These are phyloP conservation scores for Enteromius radiatus DNA, from an alignment of 2,797 vertebrate species.

Conservation along the genomic window DNA sequence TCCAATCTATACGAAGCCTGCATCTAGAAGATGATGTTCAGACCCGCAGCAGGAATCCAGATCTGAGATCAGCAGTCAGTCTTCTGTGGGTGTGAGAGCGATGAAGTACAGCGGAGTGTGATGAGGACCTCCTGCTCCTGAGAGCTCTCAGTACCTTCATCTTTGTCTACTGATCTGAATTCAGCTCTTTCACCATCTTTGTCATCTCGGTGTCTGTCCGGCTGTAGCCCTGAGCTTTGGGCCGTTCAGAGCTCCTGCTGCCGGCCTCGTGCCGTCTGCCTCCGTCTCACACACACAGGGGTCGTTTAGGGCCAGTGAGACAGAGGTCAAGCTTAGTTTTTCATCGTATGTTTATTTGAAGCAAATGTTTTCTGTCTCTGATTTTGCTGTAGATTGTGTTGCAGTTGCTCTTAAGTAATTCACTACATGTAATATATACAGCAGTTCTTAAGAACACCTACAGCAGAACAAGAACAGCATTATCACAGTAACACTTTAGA, in stretches of 20 bases:
- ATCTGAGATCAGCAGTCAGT: neutral
- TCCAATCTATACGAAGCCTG: neutral
- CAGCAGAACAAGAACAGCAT: no score
- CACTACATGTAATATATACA: neutral
- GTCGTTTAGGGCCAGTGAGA: neutral
- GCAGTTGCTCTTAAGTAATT: no score
- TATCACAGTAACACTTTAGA: no score
- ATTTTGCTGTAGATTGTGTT: no score
- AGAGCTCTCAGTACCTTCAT: neutral
- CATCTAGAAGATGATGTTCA: neutral
- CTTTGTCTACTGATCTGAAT: slow-evolving; percentile 10
- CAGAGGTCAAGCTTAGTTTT: neutral
- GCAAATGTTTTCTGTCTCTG: neutral
- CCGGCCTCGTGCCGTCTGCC: neutral
- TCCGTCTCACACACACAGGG: neutral
- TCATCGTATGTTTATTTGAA: neutral
- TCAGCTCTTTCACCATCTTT: neutral
- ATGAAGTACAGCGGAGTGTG: neutral
- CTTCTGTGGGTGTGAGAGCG: neutral
- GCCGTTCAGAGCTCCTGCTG: neutral
- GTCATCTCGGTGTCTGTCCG: neutral
- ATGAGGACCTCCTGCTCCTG: neutral
- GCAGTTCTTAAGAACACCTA: neutral
- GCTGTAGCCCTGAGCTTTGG: neutral
- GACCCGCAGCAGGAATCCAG: neutral